Base-by-base conservation (phyloP, 2,888 invertebrate genomes). In the Pseudococcus viburni region DNA sequence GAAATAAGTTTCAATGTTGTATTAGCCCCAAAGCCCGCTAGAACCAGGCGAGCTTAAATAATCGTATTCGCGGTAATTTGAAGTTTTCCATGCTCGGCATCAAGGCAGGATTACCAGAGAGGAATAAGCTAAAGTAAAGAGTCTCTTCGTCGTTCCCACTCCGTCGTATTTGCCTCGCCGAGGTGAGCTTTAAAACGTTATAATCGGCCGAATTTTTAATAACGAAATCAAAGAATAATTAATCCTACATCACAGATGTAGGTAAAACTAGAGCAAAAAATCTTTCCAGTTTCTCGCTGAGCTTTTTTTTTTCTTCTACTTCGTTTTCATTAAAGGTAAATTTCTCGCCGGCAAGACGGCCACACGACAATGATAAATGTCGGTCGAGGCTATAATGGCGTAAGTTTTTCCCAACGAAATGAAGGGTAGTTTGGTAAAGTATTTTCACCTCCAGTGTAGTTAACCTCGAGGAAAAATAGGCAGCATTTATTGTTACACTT, bases 171-270 rank as follows among this genome's bases (percentile, higher is more conserved):
- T n/a, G 55, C n/a, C n/a, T 4, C n/a, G 42, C 6, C 4, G 22
- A 64, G 22, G 12, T 22, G 8, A 59, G 4, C 0, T 64, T 22
- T 22, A 64, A 64, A 64, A 64, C 64, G n/a, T 17, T 33, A 77
- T 77, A 77, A 77, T 77, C 77, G 17, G 1, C 17, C 77, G 15
- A 19, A 64, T 77, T 77, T 77, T 77, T 77, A 77, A 77, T 77
- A 77, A 42, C 39, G 39, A 77, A 77, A 77, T 77, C 77, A 77
- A 77, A 77, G 77, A 77, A 77, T 39, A 77, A 77, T 77, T 77
- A 77, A 77, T 77, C 77, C 39, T 3, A 15, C 26, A 73, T 15
- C 73, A 39, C 8, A 77, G n/a, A n/a, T n/a, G n/a, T n/a, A n/a
- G 22, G 64, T 64, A 59, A n/a, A 59, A 59, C 64, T 64, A n/a